These are phyloP conservation scores for Tetramorium alpestre DNA, from an alignment of 1,140 invertebrate genomes.

Conservation along the genomic window DNA sequence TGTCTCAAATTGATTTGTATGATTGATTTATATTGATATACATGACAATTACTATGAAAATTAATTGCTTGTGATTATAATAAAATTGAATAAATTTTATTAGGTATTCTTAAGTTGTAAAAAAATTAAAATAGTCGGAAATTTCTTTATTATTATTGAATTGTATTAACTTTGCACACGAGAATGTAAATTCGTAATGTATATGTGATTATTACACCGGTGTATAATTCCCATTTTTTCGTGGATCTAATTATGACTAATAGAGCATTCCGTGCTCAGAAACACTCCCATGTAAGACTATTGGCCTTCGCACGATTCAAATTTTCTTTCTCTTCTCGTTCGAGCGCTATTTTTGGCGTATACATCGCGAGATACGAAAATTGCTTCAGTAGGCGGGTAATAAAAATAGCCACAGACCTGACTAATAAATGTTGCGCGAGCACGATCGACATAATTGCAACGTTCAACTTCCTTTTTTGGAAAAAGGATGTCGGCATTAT, in stretches of 20 bases:
- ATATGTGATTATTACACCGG: background rate
- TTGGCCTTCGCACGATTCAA: slow-evolving; percentile 4
- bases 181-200: background rate
- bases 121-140: background rate
- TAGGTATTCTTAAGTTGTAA: background rate
- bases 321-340: slow-evolving; percentile 27
- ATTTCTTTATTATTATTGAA: background rate
- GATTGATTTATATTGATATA: no score
- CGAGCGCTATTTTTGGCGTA: background rate
- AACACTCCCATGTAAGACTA: background rate
- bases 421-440: slow-evolving; percentile 15
- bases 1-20: background rate
- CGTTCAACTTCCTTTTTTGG: slow-evolving; percentile 33
- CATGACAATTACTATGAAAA: background rate
- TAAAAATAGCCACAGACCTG: slow-evolving; percentile 32
- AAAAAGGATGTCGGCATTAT: slow-evolving; percentile 2
- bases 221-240: background rate
- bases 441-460: slow-evolving; percentile 37
- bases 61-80: background rate
- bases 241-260: slow-evolving; percentile 28
- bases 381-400: background rate
- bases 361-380: slow-evolving; percentile 15
- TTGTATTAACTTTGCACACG: background rate
- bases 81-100: background rate
- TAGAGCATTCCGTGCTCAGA: background rate